Base-by-base conservation (phyloP, 1,140 invertebrate genomes). In the Achatina immaculata region DNA sequence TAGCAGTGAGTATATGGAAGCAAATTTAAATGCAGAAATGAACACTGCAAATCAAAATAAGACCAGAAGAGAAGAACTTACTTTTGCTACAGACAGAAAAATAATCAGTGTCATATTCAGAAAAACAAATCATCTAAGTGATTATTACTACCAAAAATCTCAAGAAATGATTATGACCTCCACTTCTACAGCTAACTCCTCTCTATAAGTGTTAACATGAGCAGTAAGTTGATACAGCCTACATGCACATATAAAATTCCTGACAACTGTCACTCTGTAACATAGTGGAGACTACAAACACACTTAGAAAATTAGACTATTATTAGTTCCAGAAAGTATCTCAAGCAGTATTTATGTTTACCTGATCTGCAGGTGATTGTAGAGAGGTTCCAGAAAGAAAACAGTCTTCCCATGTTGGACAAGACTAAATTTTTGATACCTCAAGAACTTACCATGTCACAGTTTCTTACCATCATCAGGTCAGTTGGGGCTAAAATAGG, bases 351-450 rank as follows among this genome's bases (percentile, higher is more conserved):
- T 68, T 68, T 31, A 16, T n/a, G n/a, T 36, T 36, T 31, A 21
- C 65, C 48, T 72, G 38, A 21, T 72, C 55, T 21, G 24, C 90
- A 93, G 85, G 91, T 94, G 40, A 94, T 94, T 71, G 94, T 94
- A 79, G 94, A 94, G 85, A 87, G 93, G 77, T 94, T 92, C 85
- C 89, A 91, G 82, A 92, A 93, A 78, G 94, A 94, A 88, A 93
- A 93, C 81, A 90, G 92, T 80, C 88, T 94, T 36, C 94, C 94
- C n/a, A 85, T 93, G 11, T 85, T 94, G 81, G 94, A 94, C 84
- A 93, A 93, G 87, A 93, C 93, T 77, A 95, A 95, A 89, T 94
- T 94, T 88, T 89, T 94, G 72, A 93, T 94, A 43, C 94, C 94
- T 48, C 93, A 93, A 88, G 93, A 95, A 85, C 91, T 94, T 2